phyloP scores from a whole-genome alignment of 2,113 vertebrate genomes.

The Phoxinus phoxinus region DNA sequence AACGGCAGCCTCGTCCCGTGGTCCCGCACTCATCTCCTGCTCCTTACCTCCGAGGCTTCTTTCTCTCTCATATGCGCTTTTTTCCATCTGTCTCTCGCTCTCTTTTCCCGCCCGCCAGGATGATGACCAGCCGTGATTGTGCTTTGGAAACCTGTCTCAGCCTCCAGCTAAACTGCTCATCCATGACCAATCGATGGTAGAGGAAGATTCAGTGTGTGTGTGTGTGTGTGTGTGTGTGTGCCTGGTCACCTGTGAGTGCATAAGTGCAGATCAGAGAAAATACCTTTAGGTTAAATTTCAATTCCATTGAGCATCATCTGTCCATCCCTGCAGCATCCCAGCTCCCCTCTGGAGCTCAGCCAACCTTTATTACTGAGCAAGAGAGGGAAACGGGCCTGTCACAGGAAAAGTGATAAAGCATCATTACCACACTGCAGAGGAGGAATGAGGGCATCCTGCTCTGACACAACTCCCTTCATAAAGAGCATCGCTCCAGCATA shows the following conservation, averaged over 20 bases:
- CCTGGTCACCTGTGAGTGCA: slow-evolving; percentile 35
- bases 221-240: background rate
- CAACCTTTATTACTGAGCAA: slow-evolving; percentile 47
- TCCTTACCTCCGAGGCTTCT: slow-evolving; percentile 35
- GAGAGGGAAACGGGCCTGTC: slow-evolving; percentile 25
- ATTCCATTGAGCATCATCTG: slow-evolving; percentile 37
- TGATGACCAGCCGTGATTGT: slow-evolving; percentile 54
- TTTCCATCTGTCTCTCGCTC: slow-evolving; percentile 23
- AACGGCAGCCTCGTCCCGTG: slow-evolving; percentile 52
- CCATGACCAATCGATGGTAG: slow-evolving; percentile 49
- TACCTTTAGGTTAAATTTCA: slow-evolving; percentile 46
- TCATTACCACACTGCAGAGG: slow-evolving; percentile 47
- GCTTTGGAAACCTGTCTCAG: slow-evolving; percentile 54
- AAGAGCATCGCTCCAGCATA: slow-evolving; percentile 23
- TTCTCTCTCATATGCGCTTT: background rate
- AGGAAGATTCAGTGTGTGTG: slow-evolving; percentile 11
- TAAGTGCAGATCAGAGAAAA: slow-evolving; percentile 53
- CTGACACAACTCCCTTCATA: slow-evolving; percentile 32
- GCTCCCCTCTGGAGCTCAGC: slow-evolving; percentile 18
- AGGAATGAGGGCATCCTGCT: slow-evolving; percentile 21
- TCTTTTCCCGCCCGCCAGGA: background rate
- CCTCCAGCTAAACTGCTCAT: slow-evolving; percentile 51
- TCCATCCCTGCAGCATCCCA: slow-evolving; percentile 31
- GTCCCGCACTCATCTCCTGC: slow-evolving; percentile 3
- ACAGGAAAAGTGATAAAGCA: slow-evolving; percentile 39